Evolutionary conservation across 2,888 invertebrate species (phyloP).

Genomic region (Phytoseiulus persimilis): DNA sequence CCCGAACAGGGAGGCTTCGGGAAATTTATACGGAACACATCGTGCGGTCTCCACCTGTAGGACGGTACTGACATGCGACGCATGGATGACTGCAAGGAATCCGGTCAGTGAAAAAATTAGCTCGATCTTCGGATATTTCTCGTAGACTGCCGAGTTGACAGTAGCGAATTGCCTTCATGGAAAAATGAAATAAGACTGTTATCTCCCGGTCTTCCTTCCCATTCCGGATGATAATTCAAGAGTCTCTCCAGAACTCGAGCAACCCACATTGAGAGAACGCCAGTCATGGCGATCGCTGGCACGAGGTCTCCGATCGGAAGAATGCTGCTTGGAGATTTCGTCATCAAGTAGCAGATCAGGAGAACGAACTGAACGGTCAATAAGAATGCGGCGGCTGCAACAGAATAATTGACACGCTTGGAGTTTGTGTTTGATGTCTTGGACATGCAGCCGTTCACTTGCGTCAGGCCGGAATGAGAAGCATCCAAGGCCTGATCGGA

Average conservation of each 20-base stretch:
- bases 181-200: background rate
- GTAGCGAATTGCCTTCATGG: conserved; percentile 23
- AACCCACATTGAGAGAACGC: background rate
- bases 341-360: background rate
- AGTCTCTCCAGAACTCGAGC: too few species aligned
- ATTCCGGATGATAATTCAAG: too few species aligned
- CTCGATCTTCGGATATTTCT: conserved; percentile 27
- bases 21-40: conserved; percentile 8
- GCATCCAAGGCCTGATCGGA: too few species aligned
- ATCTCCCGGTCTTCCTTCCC: background rate
- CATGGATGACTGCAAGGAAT: conserved; percentile 27
- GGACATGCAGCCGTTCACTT: too few species aligned
- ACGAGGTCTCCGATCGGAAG: background rate
- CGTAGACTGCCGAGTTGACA: conserved; percentile 18
- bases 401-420: background rate
- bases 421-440: too few species aligned
- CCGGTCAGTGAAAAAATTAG: conserved; percentile 24
- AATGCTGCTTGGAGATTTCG: background rate
- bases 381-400: background rate
- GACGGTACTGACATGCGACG: conserved; percentile 14
- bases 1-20: background rate
- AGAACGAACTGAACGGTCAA: background rate
- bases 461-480: too few species aligned
- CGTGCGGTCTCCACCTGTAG: conserved; percentile 6
- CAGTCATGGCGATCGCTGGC: background rate